Conservation (phyloP, 2,888 invertebrate species). For the Xanthorhoe designata region DNA sequence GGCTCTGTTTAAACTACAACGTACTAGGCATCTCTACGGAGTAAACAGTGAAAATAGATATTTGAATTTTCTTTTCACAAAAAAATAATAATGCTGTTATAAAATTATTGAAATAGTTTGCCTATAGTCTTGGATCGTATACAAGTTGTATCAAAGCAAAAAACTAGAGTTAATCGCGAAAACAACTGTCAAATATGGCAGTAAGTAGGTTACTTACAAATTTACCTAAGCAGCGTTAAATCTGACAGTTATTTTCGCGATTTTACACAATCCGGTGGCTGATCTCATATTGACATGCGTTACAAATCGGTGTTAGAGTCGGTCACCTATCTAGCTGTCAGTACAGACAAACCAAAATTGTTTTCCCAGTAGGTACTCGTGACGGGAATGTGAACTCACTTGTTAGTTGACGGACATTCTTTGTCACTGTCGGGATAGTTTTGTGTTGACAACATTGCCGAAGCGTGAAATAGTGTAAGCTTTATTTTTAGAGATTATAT, state of each 20-base stretch:
- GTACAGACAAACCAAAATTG: slow-evolving; percentile 63
- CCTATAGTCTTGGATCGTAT: too few relatives aligned
- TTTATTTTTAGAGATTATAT: background rate
- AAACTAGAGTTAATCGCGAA: too few relatives aligned
- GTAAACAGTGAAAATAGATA: slow-evolving; percentile 4
- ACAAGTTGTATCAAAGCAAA: too few relatives aligned
- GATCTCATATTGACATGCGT: slow-evolving; percentile 18
- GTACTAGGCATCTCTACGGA: background rate
- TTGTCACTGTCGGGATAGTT: slow-evolving; percentile 48
- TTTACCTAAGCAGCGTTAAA: too few relatives aligned
- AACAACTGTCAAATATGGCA: too few relatives aligned
- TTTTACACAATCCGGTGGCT: too few relatives aligned
- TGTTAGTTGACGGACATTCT: slow-evolving; percentile 53
- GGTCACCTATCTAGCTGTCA: slow-evolving; percentile 49
- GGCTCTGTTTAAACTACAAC: slow-evolving; percentile 13
- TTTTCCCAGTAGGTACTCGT: slow-evolving; percentile 59
- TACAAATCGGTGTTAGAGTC: slow-evolving; percentile 45
- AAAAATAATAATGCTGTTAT: background rate
- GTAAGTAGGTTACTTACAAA: too few relatives aligned
- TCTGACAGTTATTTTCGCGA: too few relatives aligned
- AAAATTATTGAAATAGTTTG: too few relatives aligned
- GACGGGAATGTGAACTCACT: slow-evolving; percentile 58
- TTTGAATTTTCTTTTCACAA: slow-evolving; percentile 14
- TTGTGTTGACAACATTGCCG: background rate
- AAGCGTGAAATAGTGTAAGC: background rate